These are phyloP conservation scores for Resseliella maxima DNA, from an alignment of 2,888 invertebrate species.

Conservation along the genomic window DNA sequence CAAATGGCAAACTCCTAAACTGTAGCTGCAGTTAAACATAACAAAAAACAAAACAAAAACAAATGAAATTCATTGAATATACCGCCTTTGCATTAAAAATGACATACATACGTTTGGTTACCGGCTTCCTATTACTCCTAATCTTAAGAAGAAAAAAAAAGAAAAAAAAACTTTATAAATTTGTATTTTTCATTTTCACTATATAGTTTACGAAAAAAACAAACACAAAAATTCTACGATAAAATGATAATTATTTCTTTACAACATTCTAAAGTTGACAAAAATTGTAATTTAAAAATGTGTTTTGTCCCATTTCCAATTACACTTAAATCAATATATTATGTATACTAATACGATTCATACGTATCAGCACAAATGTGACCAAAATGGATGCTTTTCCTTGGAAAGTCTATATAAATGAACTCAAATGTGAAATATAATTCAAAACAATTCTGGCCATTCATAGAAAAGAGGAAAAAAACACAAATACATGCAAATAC, in stretches of 20 bases:
- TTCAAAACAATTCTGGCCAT: no score
- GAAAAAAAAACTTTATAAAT: not conserved
- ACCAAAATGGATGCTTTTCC: not conserved
- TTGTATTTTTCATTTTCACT: no score
- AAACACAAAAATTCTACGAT: not conserved
- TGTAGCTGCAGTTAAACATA: not conserved
- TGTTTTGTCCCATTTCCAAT: no score
- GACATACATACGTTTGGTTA: not conserved
- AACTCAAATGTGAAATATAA: no score
- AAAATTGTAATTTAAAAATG: not conserved
- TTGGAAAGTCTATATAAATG: not conserved
- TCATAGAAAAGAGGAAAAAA: not conserved
- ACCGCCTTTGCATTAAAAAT: not conserved
- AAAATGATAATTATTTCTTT: no score
- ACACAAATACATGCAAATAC: not conserved
- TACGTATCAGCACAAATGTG: not conserved
- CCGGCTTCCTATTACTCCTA: no score
- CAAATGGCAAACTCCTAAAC: constrained; percentile 59
- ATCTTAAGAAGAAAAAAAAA: not conserved
- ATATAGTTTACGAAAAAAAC: no score
- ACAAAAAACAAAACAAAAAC: no score
- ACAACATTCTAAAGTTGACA: no score
- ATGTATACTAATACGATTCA: not conserved
- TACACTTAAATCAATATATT: no score
- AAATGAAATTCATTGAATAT: not conserved